Conservation (phyloP, 2,797 vertebrate genomes). For the Eulemur albifrons region DNA sequence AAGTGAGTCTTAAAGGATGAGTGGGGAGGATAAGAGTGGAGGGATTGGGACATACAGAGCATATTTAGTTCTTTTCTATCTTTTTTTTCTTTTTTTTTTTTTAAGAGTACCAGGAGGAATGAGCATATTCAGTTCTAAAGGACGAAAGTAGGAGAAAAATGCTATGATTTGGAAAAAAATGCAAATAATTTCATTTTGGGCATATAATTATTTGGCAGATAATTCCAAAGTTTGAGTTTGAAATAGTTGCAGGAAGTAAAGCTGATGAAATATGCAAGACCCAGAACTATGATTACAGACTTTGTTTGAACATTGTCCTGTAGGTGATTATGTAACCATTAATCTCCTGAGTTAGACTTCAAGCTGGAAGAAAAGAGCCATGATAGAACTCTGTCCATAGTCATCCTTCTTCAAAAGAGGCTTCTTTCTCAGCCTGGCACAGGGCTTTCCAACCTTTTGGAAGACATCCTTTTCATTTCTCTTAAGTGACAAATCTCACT, state of each 20-base stretch:
- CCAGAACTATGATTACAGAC: neutral
- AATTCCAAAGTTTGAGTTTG: slow-evolving; percentile 18
- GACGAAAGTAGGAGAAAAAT: neutral
- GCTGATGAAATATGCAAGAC: neutral
- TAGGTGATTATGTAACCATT: neutral
- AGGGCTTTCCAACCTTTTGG: neutral
- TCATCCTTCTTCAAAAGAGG: neutral
- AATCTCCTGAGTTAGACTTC: neutral
- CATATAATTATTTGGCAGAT: neutral
- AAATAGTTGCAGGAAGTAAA: neutral
- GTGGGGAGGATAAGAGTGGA: neutral
- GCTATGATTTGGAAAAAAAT: neutral
- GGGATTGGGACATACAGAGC: neutral
- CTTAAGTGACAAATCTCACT: neutral
- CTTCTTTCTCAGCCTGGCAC: neutral
- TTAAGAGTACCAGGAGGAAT: too few relatives aligned
- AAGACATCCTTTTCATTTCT: neutral
- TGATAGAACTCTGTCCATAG: neutral
- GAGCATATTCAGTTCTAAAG: neutral
- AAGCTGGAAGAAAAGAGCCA: neutral
- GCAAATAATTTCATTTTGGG: neutral
- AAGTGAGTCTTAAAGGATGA: neutral
- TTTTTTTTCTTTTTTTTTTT: too few relatives aligned
- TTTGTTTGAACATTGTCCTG: neutral
- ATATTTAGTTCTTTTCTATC: neutral